A percentile compares a stretch with the other conserved stretches of the same genome.
Evolutionary conservation across 2,888 invertebrate species (phyloP).

Genomic region (Molorchus minor): DNA sequence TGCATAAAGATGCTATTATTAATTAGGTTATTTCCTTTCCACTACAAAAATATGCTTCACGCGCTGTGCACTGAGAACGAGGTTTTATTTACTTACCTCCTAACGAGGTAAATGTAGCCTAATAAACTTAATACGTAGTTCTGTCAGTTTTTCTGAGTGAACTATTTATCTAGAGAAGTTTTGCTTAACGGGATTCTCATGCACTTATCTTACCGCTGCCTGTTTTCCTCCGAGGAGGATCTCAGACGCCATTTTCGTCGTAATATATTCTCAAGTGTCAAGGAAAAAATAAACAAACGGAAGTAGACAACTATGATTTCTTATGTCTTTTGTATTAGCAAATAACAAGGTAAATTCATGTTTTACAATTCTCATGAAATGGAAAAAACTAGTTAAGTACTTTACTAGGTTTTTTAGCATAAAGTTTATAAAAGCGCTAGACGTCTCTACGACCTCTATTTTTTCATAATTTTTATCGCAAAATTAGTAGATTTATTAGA

Average conservation of each 20-base stretch:
- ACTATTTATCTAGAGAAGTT: constrained; percentile 11
- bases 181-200: constrained; percentile 1
- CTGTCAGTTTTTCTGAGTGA: constrained; percentile 23
- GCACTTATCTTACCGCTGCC: neutral
- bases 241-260: neutral
- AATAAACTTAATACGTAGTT: constrained; percentile 22
- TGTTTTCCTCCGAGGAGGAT: constrained; percentile 1
- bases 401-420: too few species aligned
- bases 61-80: constrained; percentile 3
- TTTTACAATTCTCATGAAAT: too few species aligned
- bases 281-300: neutral
- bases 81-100: constrained; percentile 12
- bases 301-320: neutral
- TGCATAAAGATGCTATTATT: constrained; percentile 11
- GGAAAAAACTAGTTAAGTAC: too few species aligned
- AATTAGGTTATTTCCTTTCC: neutral
- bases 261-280: neutral
- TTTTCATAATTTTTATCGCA: too few species aligned
- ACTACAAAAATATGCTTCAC: constrained; percentile 18
- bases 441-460: too few species aligned
- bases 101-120: constrained; percentile 23
- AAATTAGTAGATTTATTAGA: too few species aligned
- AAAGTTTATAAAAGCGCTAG: too few species aligned
- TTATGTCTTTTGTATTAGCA: too few species aligned
- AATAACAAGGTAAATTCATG: too few species aligned